Evolutionary conservation across 2,113 vertebrate species (phyloP).

Genomic region (Charina bottae): DNA sequence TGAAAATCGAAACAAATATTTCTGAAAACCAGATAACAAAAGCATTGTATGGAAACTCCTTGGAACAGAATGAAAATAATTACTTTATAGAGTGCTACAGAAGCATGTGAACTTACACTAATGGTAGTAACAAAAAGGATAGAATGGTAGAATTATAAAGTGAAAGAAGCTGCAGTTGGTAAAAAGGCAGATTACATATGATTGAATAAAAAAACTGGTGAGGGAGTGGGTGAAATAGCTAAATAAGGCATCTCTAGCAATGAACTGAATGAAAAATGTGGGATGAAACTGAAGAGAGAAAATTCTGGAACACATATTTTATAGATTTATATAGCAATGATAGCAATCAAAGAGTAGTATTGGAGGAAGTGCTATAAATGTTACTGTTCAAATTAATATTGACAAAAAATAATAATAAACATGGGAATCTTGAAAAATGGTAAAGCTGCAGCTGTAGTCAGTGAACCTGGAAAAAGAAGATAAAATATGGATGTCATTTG

Average conservation of each 20-base stretch:
- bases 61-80: background rate
- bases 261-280: background rate
- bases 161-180: background rate
- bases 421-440: background rate
- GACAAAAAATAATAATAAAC: background rate
- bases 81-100: background rate
- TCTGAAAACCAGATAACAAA: background rate
- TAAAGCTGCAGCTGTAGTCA: background rate
- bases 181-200: background rate
- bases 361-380: background rate
- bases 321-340: background rate
- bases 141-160: background rate
- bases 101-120: background rate
- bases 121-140: background rate
- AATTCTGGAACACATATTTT: background rate
- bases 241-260: background rate
- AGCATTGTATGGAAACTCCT: background rate
- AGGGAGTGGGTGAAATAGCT: background rate
- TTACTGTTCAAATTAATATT: background rate
- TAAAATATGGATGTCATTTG: too few relatives aligned
- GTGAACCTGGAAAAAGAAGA: background rate
- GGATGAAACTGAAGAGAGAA: background rate
- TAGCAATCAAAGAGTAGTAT: background rate
- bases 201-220: background rate
- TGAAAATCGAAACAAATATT: background rate